These are phyloP conservation scores for Diarsia rubi DNA, from an alignment of 2,888 invertebrate species.

Conservation along the genomic window DNA sequence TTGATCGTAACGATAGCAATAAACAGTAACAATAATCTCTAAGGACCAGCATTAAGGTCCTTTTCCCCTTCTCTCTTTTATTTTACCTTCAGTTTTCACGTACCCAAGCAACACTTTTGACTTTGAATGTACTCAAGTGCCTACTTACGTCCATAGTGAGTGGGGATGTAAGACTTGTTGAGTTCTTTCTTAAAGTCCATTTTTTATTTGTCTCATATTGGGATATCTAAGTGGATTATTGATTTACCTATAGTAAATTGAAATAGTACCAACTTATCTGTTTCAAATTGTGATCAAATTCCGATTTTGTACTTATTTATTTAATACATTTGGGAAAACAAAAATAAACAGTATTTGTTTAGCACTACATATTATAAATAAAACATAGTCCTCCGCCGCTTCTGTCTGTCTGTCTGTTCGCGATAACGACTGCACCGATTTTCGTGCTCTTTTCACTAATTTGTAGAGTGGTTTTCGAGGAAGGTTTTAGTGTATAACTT, in stretches of 20 bases:
- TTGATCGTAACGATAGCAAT: conserved; percentile 52
- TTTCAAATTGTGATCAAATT: background rate
- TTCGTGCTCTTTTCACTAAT: too few relatives aligned
- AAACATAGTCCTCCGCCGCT: too few relatives aligned
- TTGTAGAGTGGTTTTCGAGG: too few relatives aligned
- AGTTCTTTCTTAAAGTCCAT: background rate
- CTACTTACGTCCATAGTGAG: conserved; percentile 9
- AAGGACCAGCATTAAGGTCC: conserved; percentile 44
- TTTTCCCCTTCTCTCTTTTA: conserved; percentile 12
- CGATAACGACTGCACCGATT: too few relatives aligned
- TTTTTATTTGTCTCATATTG: background rate
- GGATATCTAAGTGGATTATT: background rate
- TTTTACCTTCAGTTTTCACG: conserved; percentile 25
- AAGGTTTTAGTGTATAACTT: too few relatives aligned
- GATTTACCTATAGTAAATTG: background rate
- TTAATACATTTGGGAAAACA: too few relatives aligned
- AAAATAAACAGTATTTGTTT: too few relatives aligned
- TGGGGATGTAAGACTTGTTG: background rate
- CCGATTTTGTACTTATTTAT: background rate
- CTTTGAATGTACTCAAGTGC: conserved; percentile 22
- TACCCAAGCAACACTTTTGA: conserved; percentile 3
- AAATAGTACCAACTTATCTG: too few relatives aligned
- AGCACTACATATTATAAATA: too few relatives aligned
- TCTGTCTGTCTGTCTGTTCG: too few relatives aligned
- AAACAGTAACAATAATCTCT: conserved; percentile 64